A percentile compares a stretch with the other conserved stretches of the same genome.
phyloP scores from a whole-genome alignment of 2,888 invertebrate species.

The Rotaria macrura region DNA sequence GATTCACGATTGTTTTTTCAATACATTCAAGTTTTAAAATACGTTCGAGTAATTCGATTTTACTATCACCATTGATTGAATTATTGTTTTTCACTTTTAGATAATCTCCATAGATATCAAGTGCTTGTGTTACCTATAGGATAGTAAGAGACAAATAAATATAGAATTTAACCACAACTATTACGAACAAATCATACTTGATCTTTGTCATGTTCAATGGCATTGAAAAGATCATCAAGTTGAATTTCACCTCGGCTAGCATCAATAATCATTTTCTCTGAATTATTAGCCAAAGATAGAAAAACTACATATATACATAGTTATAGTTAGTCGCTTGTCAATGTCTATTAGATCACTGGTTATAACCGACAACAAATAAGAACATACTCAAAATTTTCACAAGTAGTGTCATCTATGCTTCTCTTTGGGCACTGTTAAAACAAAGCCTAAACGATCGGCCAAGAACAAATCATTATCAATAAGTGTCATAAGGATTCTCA shows the following conservation, averaged over 20 bases:
- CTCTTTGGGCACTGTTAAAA: too few species aligned
- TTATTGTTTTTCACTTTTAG: not conserved
- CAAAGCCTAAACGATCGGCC: too few species aligned
- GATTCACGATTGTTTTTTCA: not conserved
- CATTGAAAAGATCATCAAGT: not conserved
- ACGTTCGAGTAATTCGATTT: not conserved
- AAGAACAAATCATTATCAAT: too few species aligned
- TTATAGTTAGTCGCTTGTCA: not conserved
- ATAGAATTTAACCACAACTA: not conserved
- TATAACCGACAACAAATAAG: not conserved
- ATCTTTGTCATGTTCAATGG: not conserved
- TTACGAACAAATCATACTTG: not conserved
- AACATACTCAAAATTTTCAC: not conserved
- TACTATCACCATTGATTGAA: not conserved
- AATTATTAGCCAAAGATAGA: too few species aligned
- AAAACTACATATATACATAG: too few species aligned
- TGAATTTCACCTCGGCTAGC: not conserved
- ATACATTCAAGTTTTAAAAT: slow-evolving; percentile 16
- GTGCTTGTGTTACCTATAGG: not conserved
- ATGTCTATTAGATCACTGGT: not conserved
- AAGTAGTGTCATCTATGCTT: not conserved
- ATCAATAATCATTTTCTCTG: not conserved
- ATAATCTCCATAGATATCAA: not conserved
- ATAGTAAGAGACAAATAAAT: too few species aligned
- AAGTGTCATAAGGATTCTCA: too few species aligned